These are phyloP conservation scores for Esox niger DNA, from an alignment of 2,113 vertebrate species.

Conservation along the genomic window DNA sequence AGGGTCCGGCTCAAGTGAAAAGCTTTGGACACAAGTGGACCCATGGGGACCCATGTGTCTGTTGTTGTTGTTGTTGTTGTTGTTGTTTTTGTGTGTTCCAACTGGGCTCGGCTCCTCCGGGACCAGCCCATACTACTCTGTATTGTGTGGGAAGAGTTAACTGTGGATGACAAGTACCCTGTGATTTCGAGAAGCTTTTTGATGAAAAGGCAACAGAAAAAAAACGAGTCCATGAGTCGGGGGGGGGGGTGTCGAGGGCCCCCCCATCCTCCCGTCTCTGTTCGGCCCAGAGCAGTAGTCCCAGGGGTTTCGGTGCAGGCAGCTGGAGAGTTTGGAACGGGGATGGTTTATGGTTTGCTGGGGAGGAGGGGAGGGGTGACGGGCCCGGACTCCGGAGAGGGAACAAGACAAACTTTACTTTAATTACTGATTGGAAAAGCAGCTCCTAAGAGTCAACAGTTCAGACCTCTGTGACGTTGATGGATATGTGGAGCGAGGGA, in stretches of 20 bases:
- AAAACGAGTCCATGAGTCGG: constrained; percentile 30
- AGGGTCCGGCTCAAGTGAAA: constrained; percentile 53
- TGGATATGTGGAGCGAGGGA: constrained; percentile 48
- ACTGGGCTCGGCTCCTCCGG: constrained; percentile 50
- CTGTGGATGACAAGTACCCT: constrained; percentile 52
- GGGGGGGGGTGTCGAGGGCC: too few relatives aligned
- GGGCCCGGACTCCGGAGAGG: constrained; percentile 41
- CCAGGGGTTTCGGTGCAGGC: constrained; percentile 22
- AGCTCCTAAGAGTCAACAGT: constrained; percentile 55
- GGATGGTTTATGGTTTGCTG: constrained; percentile 44
- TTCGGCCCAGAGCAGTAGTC: not conserved
- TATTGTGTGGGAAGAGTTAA: constrained; percentile 56
- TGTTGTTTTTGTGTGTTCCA: constrained; percentile 44
- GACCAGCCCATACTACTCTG: constrained; percentile 28
- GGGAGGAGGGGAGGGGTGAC: constrained; percentile 12
- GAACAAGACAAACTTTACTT: constrained; percentile 59
- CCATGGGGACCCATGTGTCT: constrained; percentile 31
- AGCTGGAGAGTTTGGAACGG: constrained; percentile 33
- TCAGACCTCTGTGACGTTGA: constrained; percentile 60
- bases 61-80: constrained; percentile 44
- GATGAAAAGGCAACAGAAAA: constrained; percentile 37
- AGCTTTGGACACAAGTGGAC: constrained; percentile 57
- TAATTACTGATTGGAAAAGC: constrained; percentile 71
- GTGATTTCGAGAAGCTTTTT: constrained; percentile 39
- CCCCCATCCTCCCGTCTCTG: not conserved